Evolutionary conservation across 2,797 vertebrate species (phyloP).

Genomic region (Falco biarmicus): DNA sequence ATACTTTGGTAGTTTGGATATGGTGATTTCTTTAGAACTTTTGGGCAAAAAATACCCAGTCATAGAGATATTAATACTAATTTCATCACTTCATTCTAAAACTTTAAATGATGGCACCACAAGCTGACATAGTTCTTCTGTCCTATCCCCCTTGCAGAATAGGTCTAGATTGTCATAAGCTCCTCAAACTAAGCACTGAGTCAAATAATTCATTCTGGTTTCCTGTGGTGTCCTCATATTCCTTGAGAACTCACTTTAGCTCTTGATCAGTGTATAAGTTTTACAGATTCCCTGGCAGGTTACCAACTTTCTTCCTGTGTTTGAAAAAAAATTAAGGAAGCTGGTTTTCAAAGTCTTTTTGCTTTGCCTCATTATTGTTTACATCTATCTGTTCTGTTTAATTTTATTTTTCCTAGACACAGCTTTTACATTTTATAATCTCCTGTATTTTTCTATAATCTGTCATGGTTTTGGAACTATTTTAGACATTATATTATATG

Average conservation of each 20-base stretch:
- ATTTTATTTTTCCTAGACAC: background rate
- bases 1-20: background rate
- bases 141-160: background rate
- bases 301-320: background rate
- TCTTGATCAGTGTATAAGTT: background rate
- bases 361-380: background rate
- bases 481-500: background rate
- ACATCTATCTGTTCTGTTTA: background rate
- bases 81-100: background rate
- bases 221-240: background rate
- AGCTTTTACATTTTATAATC: background rate
- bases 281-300: background rate
- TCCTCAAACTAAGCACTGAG: background rate
- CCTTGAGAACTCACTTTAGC: conserved; percentile 25
- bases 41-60: background rate
- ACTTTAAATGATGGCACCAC: background rate
- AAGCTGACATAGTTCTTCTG: background rate
- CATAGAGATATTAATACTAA: background rate
- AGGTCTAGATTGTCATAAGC: background rate
- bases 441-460: background rate
- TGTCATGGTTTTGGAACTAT: background rate
- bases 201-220: background rate
- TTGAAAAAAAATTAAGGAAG: background rate
- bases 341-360: background rate
- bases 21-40: background rate